Evolutionary conservation across 2,113 vertebrate species (phyloP).

Genomic region (Tachuris rubrigastra): DNA sequence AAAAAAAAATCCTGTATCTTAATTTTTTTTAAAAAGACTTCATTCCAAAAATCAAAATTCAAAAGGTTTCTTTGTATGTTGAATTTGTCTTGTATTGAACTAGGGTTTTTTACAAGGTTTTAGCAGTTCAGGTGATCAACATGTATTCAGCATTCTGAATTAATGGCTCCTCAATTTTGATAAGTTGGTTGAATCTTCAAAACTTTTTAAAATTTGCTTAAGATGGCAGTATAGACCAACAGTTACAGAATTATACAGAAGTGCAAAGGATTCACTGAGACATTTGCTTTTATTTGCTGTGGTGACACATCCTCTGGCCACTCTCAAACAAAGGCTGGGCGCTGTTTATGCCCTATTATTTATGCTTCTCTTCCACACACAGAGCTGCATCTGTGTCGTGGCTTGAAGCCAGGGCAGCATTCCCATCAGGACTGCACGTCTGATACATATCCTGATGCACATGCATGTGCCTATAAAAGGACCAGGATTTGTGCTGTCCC

Average conservation of each 20-base stretch:
- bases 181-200: neutral
- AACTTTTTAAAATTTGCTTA: neutral
- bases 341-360: neutral
- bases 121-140: neutral
- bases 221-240: neutral
- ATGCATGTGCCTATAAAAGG: fast-evolving
- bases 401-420: neutral
- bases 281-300: neutral
- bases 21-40: neutral
- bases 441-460: neutral
- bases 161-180: neutral
- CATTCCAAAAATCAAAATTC: neutral
- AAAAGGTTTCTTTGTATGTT: neutral
- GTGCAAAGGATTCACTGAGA: neutral
- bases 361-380: neutral
- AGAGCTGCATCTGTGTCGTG: neutral
- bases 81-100: neutral
- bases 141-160: neutral
- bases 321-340: neutral
- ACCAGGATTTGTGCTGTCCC: neutral
- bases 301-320: neutral
- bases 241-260: neutral
- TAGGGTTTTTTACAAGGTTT: neutral
- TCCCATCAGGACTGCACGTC: neutral
- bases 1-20: neutral